Conservation (phyloP, 2,888 invertebrate genomes). For the Cryptus viduatorius region DNA sequence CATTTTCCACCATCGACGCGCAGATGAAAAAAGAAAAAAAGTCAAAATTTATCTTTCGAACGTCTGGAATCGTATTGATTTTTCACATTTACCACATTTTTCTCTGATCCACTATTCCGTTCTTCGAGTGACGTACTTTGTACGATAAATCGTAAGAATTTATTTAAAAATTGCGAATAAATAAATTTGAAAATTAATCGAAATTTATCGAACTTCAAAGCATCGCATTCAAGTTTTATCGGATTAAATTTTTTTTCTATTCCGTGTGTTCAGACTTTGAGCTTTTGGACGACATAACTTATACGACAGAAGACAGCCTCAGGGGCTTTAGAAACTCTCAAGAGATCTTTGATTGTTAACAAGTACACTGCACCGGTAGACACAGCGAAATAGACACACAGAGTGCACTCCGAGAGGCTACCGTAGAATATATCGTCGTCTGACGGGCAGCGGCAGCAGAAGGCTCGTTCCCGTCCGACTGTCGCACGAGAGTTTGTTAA, state of each 20-base stretch:
- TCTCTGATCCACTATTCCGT: background rate
- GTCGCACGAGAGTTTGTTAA: conserved; percentile 54
- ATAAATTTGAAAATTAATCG: too few species aligned
- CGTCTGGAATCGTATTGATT: conserved; percentile 53
- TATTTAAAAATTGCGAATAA: too few species aligned
- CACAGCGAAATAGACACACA: conserved; percentile 1
- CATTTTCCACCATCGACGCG: conserved; percentile 60
- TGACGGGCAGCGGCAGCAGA: conserved; percentile 1
- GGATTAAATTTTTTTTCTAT: background rate
- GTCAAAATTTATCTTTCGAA: conserved; percentile 68
- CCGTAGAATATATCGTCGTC: conserved; percentile 1
- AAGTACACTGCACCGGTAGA: background rate
- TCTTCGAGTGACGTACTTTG: background rate
- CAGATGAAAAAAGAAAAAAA: conserved; percentile 8
- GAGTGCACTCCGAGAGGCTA: background rate
- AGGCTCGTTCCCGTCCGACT: conserved; percentile 6
- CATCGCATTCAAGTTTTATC: background rate
- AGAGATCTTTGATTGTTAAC: conserved; percentile 18
- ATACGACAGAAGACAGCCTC: background rate
- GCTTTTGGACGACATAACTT: background rate
- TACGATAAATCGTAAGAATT: too few species aligned
- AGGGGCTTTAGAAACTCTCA: conserved; percentile 6
- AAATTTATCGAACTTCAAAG: too few species aligned
- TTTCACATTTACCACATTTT: conserved; percentile 32
- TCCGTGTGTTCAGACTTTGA: background rate